Base-by-base conservation (phyloP, 30 jellyfish, hydroid and myxozoan species). In the Aurelia sp. region DNA sequence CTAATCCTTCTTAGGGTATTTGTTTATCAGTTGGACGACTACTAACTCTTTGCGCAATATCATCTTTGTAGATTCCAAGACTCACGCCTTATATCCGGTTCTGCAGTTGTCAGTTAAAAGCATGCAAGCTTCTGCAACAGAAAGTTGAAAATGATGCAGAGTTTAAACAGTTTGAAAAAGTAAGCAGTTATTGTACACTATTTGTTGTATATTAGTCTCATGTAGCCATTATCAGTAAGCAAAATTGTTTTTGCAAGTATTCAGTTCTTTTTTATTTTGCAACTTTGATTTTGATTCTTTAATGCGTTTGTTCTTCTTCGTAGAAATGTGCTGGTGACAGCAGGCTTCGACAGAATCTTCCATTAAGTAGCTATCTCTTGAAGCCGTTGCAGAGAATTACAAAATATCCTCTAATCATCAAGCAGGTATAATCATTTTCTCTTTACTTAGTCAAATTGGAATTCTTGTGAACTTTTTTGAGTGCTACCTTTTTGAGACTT, bases 321-420 rank as follows among this genome's bases (percentile, higher is more conserved):
- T 72, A 94, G 99, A 94, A 89, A 94, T 94, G 99, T 61, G 99
- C 99, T 62, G 99, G 99, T 13, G 96, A 94, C 68, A 65, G 93
- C 15, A 92, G 99, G 22, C 91, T 94, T 67, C 77, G 92, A 59
- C 99, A 94, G 82, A 94, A 94, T 51, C 89, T 94, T 4, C 94
- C 99, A 0, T 80, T 94, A 50, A 94, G 99, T 58, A 94, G 99
- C 55, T 94, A 94, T 61, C 74, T 94, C 22, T 74, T 94, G 66
- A 94, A 94, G 53, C 99, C 99, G 40, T 61, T 94, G 91, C 99
- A 94, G 71, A 72, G 99, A 67, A 88, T 94, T 62, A 94, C 99
- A 71, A 94, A 94, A 51, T 94, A 94, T 71, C 99, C 99, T 3
- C 76, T 94, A 57, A 76, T 94, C 31, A 87, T 94, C 48, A 71